phyloP scores from a whole-genome alignment of 2,888 invertebrate genomes.

The Acrocera orbiculus region DNA sequence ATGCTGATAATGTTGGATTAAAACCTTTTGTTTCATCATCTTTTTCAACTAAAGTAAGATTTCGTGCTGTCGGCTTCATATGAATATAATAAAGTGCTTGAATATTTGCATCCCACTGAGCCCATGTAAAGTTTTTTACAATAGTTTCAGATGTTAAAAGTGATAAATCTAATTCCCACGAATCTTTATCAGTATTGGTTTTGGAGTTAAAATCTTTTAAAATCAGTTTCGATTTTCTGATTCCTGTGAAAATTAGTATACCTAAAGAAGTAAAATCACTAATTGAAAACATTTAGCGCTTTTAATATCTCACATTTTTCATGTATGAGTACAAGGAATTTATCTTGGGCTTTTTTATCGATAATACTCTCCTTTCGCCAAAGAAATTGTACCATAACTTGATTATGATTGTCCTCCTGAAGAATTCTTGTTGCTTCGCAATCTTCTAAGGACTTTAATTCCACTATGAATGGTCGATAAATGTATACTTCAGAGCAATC shows the following conservation, averaged over 20 bases:
- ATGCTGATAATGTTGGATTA: constrained; percentile 59
- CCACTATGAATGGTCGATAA: constrained; percentile 47
- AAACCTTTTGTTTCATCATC: constrained; percentile 42
- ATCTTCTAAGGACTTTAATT: too few species aligned
- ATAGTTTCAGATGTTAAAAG: constrained; percentile 37
- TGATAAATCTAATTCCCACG: constrained; percentile 38
- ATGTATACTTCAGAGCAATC: too few species aligned
- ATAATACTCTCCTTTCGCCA: constrained; percentile 20
- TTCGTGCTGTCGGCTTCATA: constrained; percentile 49
- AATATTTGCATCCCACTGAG: constrained; percentile 59
- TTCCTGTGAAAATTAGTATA: constrained; percentile 23
- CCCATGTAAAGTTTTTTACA: constrained; percentile 64
- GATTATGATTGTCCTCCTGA: too few species aligned
- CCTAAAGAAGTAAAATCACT: constrained; percentile 15
- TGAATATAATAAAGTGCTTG: constrained; percentile 74
- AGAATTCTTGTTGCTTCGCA: too few species aligned
- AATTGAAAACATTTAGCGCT: not conserved
- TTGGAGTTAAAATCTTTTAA: constrained; percentile 24
- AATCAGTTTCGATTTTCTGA: constrained; percentile 32
- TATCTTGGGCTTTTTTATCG: constrained; percentile 35
- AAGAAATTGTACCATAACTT: constrained; percentile 60
- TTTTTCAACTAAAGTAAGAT: constrained; percentile 42
- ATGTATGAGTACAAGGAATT: constrained; percentile 57
- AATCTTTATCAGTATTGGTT: constrained; percentile 16
- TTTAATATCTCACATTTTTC: constrained; percentile 47